Conservation (phyloP, 2,113 vertebrate genomes). For the Cyprinodon brontotheroides region DNA sequence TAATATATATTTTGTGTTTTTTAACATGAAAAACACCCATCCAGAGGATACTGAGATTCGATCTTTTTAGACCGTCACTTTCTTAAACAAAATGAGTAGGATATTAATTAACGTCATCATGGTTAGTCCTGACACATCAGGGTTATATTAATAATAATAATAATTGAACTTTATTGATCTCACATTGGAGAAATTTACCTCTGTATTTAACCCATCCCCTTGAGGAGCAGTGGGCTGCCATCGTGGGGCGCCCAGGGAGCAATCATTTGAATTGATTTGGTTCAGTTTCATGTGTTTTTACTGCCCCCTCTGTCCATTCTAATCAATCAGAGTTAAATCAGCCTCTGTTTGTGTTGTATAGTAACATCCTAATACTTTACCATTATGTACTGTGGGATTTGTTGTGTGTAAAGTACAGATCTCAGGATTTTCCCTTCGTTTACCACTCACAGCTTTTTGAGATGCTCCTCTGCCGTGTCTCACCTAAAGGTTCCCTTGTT, state of each 20-base stretch:
- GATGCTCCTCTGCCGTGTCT: background rate
- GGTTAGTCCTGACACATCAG: background rate
- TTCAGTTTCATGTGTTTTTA: background rate
- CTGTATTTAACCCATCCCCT: too few relatives aligned
- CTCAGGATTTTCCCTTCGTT: background rate
- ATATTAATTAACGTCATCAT: too few relatives aligned
- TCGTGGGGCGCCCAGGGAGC: too few relatives aligned
- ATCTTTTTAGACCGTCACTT: too few relatives aligned
- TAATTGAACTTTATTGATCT: too few relatives aligned
- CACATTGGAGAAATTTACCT: too few relatives aligned
- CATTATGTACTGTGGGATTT: background rate
- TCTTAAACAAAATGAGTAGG: too few relatives aligned
- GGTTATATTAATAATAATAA: too few relatives aligned
- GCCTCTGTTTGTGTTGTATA: accelerated
- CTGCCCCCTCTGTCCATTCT: background rate
- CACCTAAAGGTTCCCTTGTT: background rate
- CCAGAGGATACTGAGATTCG: too few relatives aligned
- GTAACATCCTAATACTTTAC: background rate
- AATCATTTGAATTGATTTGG: background rate
- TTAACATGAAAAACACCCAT: too few relatives aligned
- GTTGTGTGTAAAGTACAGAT: background rate
- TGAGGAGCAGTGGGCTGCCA: too few relatives aligned
- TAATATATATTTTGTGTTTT: background rate
- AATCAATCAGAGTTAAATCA: background rate
- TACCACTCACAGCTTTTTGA: background rate